Evolutionary conservation across 2,888 invertebrate species (phyloP).

Genomic region (Drosophila prolongata): DNA sequence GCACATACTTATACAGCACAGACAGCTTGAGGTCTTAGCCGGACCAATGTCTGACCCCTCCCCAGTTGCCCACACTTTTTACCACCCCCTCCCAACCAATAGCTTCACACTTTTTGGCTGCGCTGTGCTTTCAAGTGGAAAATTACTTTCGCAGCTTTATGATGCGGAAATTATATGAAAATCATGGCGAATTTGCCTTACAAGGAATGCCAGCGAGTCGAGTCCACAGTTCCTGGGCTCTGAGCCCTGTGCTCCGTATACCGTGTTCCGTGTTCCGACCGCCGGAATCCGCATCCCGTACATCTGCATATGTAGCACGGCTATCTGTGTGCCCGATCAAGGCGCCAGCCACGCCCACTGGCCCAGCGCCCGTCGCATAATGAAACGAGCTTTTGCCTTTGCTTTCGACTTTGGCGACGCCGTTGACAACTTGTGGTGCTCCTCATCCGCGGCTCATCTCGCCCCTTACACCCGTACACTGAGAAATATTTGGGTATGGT

Average conservation of each 20-base stretch:
- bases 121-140: constrained; percentile 82
- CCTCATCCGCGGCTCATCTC: constrained; percentile 24
- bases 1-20: constrained; percentile 26
- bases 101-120: constrained; percentile 57
- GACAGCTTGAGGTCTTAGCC: constrained; percentile 35
- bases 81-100: constrained; percentile 5
- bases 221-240: constrained; percentile 19
- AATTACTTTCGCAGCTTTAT: constrained; percentile 84
- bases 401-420: constrained; percentile 45
- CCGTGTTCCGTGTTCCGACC: not conserved
- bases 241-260: constrained; percentile 6
- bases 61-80: constrained; percentile 3
- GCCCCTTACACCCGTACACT: constrained; percentile 9
- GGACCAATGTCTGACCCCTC: constrained; percentile 44
- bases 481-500: not conserved
- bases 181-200: constrained; percentile 82
- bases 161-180: constrained; percentile 84
- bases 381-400: constrained; percentile 64
- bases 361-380: constrained; percentile 59
- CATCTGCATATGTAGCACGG: constrained; percentile 54
- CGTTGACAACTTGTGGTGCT: constrained; percentile 59
- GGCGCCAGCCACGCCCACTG: constrained; percentile 63
- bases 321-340: constrained; percentile 71
- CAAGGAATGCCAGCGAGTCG: constrained; percentile 63
- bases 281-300: constrained; percentile 32